phyloP scores from a whole-genome alignment of 2,888 invertebrate genomes.

The Cheilosia scutellata region DNA sequence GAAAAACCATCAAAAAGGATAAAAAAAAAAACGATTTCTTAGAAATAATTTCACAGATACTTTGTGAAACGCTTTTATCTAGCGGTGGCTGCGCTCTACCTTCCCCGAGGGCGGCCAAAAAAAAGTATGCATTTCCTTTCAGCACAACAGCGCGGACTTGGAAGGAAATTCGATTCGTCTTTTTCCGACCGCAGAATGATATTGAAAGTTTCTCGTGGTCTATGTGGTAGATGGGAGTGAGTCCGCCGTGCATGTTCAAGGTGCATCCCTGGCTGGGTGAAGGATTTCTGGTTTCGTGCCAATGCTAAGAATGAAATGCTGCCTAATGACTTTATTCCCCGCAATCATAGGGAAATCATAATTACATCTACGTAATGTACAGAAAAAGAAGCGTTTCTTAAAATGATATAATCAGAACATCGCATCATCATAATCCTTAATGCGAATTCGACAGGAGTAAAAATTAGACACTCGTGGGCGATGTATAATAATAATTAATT shows the following conservation, averaged over 20 bases:
- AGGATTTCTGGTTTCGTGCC: conserved; percentile 54
- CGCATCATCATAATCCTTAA: conserved; percentile 2
- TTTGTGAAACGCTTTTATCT: conserved; percentile 54
- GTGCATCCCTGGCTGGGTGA: conserved; percentile 63
- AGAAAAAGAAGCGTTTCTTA: not conserved
- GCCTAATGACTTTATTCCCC: conserved; percentile 47
- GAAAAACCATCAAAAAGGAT: conserved; percentile 15
- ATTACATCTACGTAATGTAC: conserved; percentile 3
- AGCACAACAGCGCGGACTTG: conserved; percentile 12
- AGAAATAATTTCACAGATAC: conserved; percentile 51
- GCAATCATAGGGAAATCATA: conserved; percentile 12
- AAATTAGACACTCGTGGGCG: conserved; percentile 4
- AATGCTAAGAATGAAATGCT: conserved; percentile 41
- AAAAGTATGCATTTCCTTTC: conserved; percentile 64
- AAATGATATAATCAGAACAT: conserved; percentile 1
- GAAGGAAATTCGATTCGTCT: conserved; percentile 71
- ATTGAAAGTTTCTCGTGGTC: conserved; percentile 65
- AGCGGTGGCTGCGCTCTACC: conserved; percentile 18
- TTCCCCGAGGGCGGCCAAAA: conserved; percentile 21
- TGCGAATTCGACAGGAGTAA: conserved; percentile 40
- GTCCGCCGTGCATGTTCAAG: conserved; percentile 47
- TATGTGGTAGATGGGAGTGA: conserved; percentile 13
- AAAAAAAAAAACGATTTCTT: conserved; percentile 19
- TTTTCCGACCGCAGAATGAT: conserved; percentile 53
- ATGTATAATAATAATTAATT: conserved; percentile 57